Evolutionary conservation across 2,888 invertebrate genomes (phyloP), one percentile per base, ranked within the genome.

Genomic region (Eretmocerus hayati): DNA sequence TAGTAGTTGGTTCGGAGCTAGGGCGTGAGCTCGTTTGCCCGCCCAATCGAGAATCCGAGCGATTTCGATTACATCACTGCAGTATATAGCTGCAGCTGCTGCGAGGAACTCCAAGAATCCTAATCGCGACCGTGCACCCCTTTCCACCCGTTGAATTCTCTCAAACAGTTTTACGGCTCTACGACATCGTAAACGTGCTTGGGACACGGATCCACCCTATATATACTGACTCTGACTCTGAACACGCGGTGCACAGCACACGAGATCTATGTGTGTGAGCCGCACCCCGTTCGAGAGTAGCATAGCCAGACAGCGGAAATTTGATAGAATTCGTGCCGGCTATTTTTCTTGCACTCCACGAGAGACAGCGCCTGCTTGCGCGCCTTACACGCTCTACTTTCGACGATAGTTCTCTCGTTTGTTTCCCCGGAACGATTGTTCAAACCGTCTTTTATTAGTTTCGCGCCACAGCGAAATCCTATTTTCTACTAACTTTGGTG

Each of bases 51-150:
- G 59, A 63, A 65, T 62, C 58, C 55, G 47, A 55, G 57, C 59
- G 60, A 64, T 64, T 62, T 62, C 58, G 58, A 64, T 64, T 64
- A 62, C 58, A 50, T 50, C 56, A 53, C 54, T 54, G 42, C 51
- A 48, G 43, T 39, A 47, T 32, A 37, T 43, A 21, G 35, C 23
- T 15, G 30, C 30, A 15, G 30, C 42, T 52, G 42, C 38, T 48
- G 16, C 49, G 42, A 47, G 50, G 49, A 56, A 58, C 58, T 55
- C 59, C 46, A 47, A 50, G 53, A 58, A 64, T 63, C 57, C 53
- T 58, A 49, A 58, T 55, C 48, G 56, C 42, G 42, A 32, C 33
- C 19, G 32, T 11, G 16, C 11, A 11, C 23, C 15, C 18, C 18
- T 9, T 2, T 20, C 21, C 41, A 11, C 16, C 41, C 31, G 18